phyloP scores from a whole-genome alignment of 2,113 vertebrate genomes.

The Takifugu flavidus region DNA sequence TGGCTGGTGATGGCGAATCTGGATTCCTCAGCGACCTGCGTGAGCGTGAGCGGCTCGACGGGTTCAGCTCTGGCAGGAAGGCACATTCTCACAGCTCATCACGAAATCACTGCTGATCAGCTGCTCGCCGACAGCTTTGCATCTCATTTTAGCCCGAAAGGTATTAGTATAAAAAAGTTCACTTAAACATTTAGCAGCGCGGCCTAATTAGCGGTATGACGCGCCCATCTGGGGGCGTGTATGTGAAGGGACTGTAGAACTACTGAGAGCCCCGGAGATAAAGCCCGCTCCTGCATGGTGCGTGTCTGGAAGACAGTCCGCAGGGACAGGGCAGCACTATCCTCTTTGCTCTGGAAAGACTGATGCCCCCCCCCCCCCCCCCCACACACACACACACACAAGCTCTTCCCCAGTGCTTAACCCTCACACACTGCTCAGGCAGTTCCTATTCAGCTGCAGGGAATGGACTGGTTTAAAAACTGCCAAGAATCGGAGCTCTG shows the following conservation, averaged over 20 bases:
- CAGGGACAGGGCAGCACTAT: conserved; percentile 38
- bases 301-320: conserved; percentile 51
- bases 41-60: neutral
- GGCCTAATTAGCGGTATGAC: conserved; percentile 56
- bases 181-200: conserved; percentile 45
- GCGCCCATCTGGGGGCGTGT: conserved; percentile 43
- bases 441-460: too few relatives aligned
- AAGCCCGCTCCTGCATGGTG: conserved; percentile 52
- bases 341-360: conserved; percentile 34
- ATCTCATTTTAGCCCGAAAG: neutral
- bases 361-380: conserved; percentile 15
- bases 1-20: conserved; percentile 38
- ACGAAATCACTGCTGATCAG: conserved; percentile 13
- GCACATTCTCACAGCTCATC: neutral
- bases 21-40: conserved; percentile 21
- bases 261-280: conserved; percentile 55
- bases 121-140: neutral
- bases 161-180: conserved; percentile 8
- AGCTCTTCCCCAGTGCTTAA: too few relatives aligned
- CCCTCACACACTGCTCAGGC: too few relatives aligned
- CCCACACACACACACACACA: too few relatives aligned
- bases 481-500: too few relatives aligned
- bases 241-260: conserved; percentile 54
- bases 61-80: neutral
- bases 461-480: too few relatives aligned